Base-by-base conservation (phyloP, 2,113 vertebrate genomes). In the Myotis davidii region DNA sequence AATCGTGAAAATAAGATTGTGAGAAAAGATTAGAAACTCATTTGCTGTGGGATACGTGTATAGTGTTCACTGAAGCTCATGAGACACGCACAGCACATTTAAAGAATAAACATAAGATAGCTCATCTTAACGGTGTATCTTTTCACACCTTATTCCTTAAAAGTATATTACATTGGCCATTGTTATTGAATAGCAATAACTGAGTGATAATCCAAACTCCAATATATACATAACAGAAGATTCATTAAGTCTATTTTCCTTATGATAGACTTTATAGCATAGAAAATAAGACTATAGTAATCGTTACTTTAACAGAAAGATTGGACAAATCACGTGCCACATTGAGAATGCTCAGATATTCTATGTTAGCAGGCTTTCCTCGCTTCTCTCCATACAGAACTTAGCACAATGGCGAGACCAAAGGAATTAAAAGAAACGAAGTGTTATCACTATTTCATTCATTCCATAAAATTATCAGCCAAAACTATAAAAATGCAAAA, bases 401-500 rank as follows among this genome's bases (percentile, higher is more conserved):
- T 72, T 85, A 79, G 85, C 65, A 74, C 50, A 90, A 88, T 6
- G 21, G 45, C 87, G 4, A 21, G 45, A 92, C 14, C 27, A 85
- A 72, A n/a, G 13, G 5, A 73, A 85, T 81, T 86, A 85, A 87
- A 14, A 48, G 37, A 77, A 59, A 72, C 14, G 90, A 91, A 92
- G 37, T 85, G 9, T 70, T 69, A 45, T 1, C 67, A 42, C 34
- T 87, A 59, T 73, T 78, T 91, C 85, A 64, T 74, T 93, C 39
- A 70, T 78, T 88, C 14, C 67, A 92, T 65, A 84, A 88, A 67
- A 79, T 67, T 85, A 78, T 25, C 59, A 91, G 91, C 20, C 42
- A 73, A 88, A 52, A 13, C 52, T 37, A 67, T 21, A 90, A 95
- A 89, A 94, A 88, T 39, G 29, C n/a, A 79, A 91, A 95, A 93